Conservation (phyloP, 35 echinoderm and acorn worm species). For the Strongylocentrotus purpuratus region DNA sequence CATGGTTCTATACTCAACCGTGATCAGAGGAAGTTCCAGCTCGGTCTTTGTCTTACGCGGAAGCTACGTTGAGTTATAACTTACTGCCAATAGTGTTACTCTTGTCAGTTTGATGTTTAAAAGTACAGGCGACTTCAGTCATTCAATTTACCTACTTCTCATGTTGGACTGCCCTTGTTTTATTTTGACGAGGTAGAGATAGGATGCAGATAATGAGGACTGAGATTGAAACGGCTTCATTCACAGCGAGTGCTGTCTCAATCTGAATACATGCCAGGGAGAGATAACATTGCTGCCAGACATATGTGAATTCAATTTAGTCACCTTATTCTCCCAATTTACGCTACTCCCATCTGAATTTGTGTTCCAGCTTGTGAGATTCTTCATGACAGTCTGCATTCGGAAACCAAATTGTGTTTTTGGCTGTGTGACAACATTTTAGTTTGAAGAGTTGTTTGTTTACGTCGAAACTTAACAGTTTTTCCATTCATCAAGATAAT, state of each 20-base stretch:
- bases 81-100: background rate
- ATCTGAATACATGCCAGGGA: slow-evolving; percentile 5
- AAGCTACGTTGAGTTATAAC: background rate
- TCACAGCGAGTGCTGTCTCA: background rate
- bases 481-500: background rate
- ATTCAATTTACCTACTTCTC: slow-evolving; percentile 4
- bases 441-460: background rate
- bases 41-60: background rate
- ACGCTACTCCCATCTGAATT: background rate
- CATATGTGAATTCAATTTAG: background rate
- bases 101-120: background rate
- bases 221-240: background rate
- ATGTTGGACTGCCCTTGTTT: background rate
- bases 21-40: background rate
- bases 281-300: slow-evolving; percentile 16
- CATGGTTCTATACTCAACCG: background rate
- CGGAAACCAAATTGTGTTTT: background rate
- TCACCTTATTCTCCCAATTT: background rate
- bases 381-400: background rate
- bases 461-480: background rate
- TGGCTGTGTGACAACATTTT: background rate
- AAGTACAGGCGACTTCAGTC: background rate
- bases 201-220: background rate
- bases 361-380: background rate
- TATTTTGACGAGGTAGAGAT: background rate